Evolutionary conservation across 2,797 vertebrate genomes (phyloP), one percentile per base, ranked within the genome.

Genomic region (Mormyrus hasselquistii): DNA sequence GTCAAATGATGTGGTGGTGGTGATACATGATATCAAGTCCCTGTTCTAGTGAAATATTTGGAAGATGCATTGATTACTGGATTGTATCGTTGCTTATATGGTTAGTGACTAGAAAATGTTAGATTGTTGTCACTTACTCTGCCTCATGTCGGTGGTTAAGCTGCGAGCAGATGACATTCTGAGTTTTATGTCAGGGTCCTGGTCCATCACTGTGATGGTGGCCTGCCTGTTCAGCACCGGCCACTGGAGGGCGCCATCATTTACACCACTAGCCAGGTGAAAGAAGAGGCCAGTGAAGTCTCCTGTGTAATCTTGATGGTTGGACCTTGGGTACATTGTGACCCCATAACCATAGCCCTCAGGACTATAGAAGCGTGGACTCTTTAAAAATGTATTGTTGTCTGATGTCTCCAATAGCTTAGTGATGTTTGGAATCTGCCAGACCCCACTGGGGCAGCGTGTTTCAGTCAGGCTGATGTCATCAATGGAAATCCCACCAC

Each of bases 101-200:
- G 69, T 38, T 19, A 0, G 5, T 73, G 59, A 29, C 65, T 34
- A 22, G 38, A 19, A 3, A 34, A 12, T 41, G 53, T 47, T 53
- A 12, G 7, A n/a, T 2, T 22, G 38, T 5, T 10, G 3, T 6
- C 2, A 89, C 92, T 89, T 94, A 95, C 95, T 91, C 0, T 41
- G 88, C 29, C 0, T 88, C 88, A 87, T 5, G 49, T 95, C 90
- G 12, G 98, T 98, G 0, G 97, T 98, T 76, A 98, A 95, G 91
- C 96, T 97, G 89, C 92, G 94, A 83, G 94, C 97, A 0, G 97
- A 92, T 12, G 98, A 98, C 98, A 99, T 98, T 93, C 97, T 96
- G 4, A 94, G 91, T 55, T 92, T 93, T 69, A 95, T 88, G 0
- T 99, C 95, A 0, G 97, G 94, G 88, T 98, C 95, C 92, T 99